A percentile compares a stretch with the other conserved stretches of the same genome.
Conservation (phyloP, 1,140 invertebrate genomes). For the Bursaphelenchus mucronatus region DNA sequence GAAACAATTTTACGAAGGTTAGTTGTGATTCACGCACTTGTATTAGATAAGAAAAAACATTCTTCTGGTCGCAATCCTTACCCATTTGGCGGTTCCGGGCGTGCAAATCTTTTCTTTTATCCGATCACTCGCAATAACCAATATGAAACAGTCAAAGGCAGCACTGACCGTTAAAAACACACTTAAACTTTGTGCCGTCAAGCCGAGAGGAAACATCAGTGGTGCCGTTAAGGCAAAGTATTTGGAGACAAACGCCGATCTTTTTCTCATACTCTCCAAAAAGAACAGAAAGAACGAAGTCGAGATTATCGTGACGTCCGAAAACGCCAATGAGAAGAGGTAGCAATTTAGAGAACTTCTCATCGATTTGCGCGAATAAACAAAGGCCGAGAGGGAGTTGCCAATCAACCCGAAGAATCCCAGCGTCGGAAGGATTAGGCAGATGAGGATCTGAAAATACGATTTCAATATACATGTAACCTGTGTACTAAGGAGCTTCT, state of each 20-base stretch:
- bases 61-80: slow-evolving; percentile 2
- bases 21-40: not conserved
- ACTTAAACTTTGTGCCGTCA: slow-evolving; percentile 49
- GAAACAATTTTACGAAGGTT: slow-evolving; percentile 5
- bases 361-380: slow-evolving; percentile 34
- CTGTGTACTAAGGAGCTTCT: too few species aligned
- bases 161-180: slow-evolving; percentile 49
- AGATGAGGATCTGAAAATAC: slow-evolving; percentile 26
- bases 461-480: too few species aligned
- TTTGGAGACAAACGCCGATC: not conserved
- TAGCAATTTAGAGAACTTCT: slow-evolving; percentile 20
- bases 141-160: slow-evolving; percentile 45
- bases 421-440: slow-evolving; percentile 21
- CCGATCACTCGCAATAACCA: slow-evolving; percentile 33
- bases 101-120: slow-evolving; percentile 42
- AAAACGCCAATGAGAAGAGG: slow-evolving; percentile 24
- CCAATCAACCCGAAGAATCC: slow-evolving; percentile 23
- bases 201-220: slow-evolving; percentile 49
- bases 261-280: slow-evolving; percentile 27
- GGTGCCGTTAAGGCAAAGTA: slow-evolving; percentile 13
- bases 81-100: slow-evolving; percentile 31
- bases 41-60: not conserved
- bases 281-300: slow-evolving; percentile 33
- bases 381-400: slow-evolving; percentile 24
- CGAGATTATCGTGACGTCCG: slow-evolving; percentile 24